These are phyloP conservation scores for Trissoscelio sp. DNA, from an alignment of 2,888 invertebrate species.

Conservation along the genomic window DNA sequence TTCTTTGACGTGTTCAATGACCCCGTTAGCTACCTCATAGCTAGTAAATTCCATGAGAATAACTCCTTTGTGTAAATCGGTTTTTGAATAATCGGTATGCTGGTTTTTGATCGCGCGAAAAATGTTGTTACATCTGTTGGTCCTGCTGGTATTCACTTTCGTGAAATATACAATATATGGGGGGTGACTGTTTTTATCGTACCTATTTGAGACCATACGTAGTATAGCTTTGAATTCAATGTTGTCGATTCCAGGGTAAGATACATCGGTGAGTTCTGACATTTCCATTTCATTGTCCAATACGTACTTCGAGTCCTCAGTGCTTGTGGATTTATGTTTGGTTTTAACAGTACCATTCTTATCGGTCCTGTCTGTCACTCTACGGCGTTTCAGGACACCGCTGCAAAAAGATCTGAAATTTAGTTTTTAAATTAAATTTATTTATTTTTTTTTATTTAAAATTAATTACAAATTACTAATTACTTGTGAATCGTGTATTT, in stretches of 20 bases:
- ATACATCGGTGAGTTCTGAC: not conserved
- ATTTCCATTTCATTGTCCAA: constrained; percentile 1
- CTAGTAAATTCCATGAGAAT: constrained; percentile 50
- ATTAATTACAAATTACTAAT: too few relatives aligned
- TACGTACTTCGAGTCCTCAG: not conserved
- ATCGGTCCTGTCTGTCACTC: not conserved
- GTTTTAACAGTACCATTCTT: not conserved
- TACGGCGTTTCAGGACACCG: not conserved
- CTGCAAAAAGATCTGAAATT: too few relatives aligned
- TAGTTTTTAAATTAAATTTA: too few relatives aligned
- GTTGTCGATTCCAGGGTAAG: not conserved
- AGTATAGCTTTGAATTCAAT: not conserved
- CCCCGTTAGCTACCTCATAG: constrained; percentile 20
- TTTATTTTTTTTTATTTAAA: too few relatives aligned
- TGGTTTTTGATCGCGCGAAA: constrained; percentile 22
- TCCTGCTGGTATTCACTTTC: constrained; percentile 6
- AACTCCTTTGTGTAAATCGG: constrained; percentile 3
- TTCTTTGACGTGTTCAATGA: constrained; percentile 30
- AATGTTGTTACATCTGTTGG: constrained; percentile 24
- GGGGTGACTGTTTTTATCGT: constrained; percentile 37
- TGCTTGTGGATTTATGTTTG: not conserved
- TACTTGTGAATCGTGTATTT: too few relatives aligned
- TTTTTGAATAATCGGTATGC: constrained; percentile 21
- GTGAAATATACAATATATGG: constrained; percentile 46
- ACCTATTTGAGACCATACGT: constrained; percentile 24